Conservation (phyloP, 1,140 invertebrate genomes). For the Melanaphis sacchari region DNA sequence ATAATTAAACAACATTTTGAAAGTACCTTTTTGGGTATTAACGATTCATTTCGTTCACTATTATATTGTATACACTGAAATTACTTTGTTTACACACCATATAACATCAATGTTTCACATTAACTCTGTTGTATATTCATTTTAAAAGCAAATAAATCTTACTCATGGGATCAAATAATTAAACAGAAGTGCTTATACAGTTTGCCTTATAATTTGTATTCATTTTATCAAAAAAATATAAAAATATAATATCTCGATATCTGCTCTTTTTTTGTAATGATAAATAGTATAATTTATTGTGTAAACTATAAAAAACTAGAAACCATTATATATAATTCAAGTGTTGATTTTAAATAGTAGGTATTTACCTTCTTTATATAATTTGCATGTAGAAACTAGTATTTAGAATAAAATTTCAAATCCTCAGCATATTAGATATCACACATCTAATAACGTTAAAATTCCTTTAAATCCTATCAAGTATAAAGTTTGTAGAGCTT, state of each 20-base stretch:
- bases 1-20: conserved; percentile 44
- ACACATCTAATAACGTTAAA: not conserved
- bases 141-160: conserved; percentile 57
- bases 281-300: not conserved
- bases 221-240: conserved; percentile 14
- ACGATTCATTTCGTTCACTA: conserved; percentile 44
- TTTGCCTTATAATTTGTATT: not conserved
- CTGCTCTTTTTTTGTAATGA: not conserved
- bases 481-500: not conserved
- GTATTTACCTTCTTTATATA: not conserved
- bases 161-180: conserved; percentile 55
- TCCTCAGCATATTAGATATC: not conserved
- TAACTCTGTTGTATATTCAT: conserved; percentile 54
- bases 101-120: conserved; percentile 49
- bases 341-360: not conserved
- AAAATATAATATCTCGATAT: not conserved
- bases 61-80: conserved; percentile 51
- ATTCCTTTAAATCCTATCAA: not conserved
- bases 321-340: not conserved
- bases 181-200: conserved; percentile 10
- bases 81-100: conserved; percentile 57
- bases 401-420: not conserved
- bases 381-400: not conserved
- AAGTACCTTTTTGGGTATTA: conserved; percentile 43
- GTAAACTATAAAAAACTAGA: not conserved